A percentile compares a stretch with the other conserved stretches of the same genome.
These are phyloP conservation scores for Furcula furcula DNA, from an alignment of 2,888 invertebrate genomes.

Conservation along the genomic window DNA sequence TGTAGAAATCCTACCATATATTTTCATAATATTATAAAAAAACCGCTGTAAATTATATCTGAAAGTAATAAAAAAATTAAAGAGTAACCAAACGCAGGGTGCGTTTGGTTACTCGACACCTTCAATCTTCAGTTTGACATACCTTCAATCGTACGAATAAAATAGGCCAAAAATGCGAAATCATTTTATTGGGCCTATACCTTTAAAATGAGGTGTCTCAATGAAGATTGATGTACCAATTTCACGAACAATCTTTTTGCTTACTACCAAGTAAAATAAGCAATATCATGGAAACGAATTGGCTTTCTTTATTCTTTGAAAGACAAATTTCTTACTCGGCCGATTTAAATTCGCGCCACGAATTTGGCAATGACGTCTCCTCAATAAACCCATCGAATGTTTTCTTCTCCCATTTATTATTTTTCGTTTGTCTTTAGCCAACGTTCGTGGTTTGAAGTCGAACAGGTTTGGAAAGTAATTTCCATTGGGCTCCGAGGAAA, in stretches of 20 bases:
- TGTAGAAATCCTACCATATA: conserved; percentile 19
- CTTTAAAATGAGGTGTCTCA: background rate
- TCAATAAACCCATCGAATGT: conserved; percentile 26
- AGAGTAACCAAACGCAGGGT: no score
- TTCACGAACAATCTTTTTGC: conserved; percentile 1
- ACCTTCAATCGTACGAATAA: no score
- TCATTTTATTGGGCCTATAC: conserved; percentile 4
- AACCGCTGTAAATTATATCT: background rate
- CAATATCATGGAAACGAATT: conserved; percentile 11
- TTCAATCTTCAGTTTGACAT: no score
- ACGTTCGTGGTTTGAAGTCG: conserved; percentile 25
- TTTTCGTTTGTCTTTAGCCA: conserved; percentile 41
- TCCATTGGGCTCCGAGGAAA: conserved; percentile 38
- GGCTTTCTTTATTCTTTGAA: conserved; percentile 8
- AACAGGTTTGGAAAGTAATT: conserved; percentile 42
- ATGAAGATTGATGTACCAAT: conserved; percentile 2
- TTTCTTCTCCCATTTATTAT: conserved; percentile 39
- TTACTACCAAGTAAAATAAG: conserved; percentile 10
- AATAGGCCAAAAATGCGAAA: no score
- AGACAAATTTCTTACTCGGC: conserved; percentile 25
- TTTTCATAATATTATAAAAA: conserved; percentile 3
- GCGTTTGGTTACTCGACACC: no score
- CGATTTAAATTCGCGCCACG: conserved; percentile 25
- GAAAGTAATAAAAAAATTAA: no score
- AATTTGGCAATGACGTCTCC: conserved; percentile 31